Percentiles rank a stretch among this genome's conserved stretches.
These are phyloP conservation scores for Drosophila rubida DNA, from an alignment of 2,888 invertebrate genomes.

Conservation along the genomic window DNA sequence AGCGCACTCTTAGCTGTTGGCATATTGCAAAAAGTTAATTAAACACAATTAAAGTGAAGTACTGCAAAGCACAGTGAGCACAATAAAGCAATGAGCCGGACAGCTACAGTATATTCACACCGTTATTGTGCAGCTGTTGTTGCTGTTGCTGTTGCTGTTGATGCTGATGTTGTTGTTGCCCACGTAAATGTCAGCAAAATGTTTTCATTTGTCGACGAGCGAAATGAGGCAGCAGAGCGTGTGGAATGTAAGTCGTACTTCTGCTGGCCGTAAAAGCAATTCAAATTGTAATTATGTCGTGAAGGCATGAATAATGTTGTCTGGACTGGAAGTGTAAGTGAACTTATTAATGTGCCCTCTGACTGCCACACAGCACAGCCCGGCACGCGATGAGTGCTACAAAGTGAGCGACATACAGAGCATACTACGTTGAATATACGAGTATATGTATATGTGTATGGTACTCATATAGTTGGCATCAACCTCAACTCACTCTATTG, in stretches of 20 bases:
- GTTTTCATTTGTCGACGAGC: constrained; percentile 68
- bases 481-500: background rate
- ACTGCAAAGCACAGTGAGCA: constrained; percentile 21
- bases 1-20: constrained; percentile 38
- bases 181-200: constrained; percentile 73
- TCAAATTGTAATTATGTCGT: constrained; percentile 77
- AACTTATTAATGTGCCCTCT: constrained; percentile 70
- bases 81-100: constrained; percentile 41
- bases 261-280: constrained; percentile 71
- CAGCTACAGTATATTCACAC: constrained; percentile 24
- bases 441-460: background rate
- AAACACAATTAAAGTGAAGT: constrained; percentile 62
- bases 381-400: constrained; percentile 56
- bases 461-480: constrained; percentile 6
- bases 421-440: background rate
- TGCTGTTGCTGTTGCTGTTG: constrained; percentile 5
- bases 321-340: constrained; percentile 71
- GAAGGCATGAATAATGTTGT: constrained; percentile 75
- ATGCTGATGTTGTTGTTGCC: constrained; percentile 37
- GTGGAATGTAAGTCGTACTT: constrained; percentile 46
- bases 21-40: constrained; percentile 71
- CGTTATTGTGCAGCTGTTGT: constrained; percentile 8
- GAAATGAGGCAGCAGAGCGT: constrained; percentile 28
- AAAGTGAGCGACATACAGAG: constrained; percentile 7
- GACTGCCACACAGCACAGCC: constrained; percentile 19